Evolutionary conservation across 2,797 vertebrate genomes (phyloP), one percentile per base, ranked within the genome.

Genomic region (Enteromius viviparus): DNA sequence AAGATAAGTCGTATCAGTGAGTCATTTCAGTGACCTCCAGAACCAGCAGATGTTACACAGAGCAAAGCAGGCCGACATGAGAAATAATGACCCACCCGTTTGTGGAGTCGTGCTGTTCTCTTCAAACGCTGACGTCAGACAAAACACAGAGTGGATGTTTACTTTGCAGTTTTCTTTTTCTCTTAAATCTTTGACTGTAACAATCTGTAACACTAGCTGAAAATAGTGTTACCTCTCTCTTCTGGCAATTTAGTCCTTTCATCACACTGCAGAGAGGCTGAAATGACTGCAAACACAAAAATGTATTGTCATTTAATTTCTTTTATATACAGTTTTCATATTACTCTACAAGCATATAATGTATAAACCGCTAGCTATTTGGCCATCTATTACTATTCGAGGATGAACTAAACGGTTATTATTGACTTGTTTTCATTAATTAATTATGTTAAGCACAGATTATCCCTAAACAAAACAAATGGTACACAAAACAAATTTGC

Each of bases 251-350:
- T 81, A 26, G 89, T 86, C 37, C 91, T 90, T 70, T 87, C 90
- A 82, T 86, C 83, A 19, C 88, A 87, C 42, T 92, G 89, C 90
- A 94, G 87, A 70, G 91, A 94, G 12, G 92, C 92, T 81, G 90
- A 90, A 26, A 91, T 82, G 77, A 84, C 94, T 95, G 9, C 74
- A 40, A 55, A 58, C 6, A 82, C 15, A 66, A n/a, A 19, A 1
- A 62, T 12, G 5, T 32, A 15, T 6, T 12, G 11, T 49, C 1
- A 12, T 65, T 51, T 23, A 1, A 29, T 62, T 34, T 60, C 40
- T 51, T 6, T 37, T 42, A 51, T 14, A 23, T 4, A 29, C 7
- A 66, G 65, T 8, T 37, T 34, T 17, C 11, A 66, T 17, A 42
- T 32, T 14, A 72, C 19, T 62, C 15, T 32, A 60, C 40, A 34